Evolutionary conservation across 1,140 invertebrate genomes (phyloP), one percentile per base, ranked within the genome.

Genomic region (Halictus rubicundus): DNA sequence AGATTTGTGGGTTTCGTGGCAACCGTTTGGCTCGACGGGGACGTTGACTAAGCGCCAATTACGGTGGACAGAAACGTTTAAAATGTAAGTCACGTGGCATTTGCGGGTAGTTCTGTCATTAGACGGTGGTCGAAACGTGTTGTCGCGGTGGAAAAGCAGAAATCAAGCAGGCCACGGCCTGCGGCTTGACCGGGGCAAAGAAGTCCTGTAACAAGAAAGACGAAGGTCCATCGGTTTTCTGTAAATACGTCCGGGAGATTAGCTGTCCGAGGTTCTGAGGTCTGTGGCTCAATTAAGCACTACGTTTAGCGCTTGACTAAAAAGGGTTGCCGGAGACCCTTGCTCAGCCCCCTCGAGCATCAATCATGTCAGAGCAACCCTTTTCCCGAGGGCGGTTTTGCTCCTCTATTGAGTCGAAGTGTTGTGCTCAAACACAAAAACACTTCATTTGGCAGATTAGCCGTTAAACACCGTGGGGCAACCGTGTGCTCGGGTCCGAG

Each of bases 361-460:
- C 92, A 93, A 93, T 93, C 92, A 93, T 93, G 90, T 91, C 89
- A 88, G 88, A 86, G 86, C 88, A 91, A 92, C 92, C 92, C 91
- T 91, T 91, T 93, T 92, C 89, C 90, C 87, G 86, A 92, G 91
- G 91, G 90, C 90, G 90, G 91, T 92, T 92, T 91, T 90, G 87
- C 90, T 91, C 91, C 84, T 91, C 90, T 81, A 92, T 92, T 92
- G 87, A 91, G 90, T 89, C 89, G 83, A 92, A 93, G 92, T 93
- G 91, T 93, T 93, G 92, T 93, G 92, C 89, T 92, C 92, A 92
- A 92, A 92, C 88, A 93, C 92, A 93, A 93, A 93, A 93, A 93
- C 92, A 93, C 92, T 93, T 93, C 92, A 92, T 93, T 93, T 93
- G 92, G 89, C 88, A 91, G 92, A 93, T 93, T 93, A 93, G 92